Evolutionary conservation across 2,113 vertebrate species (phyloP).

Genomic region (Ceyx cyanopectus): DNA sequence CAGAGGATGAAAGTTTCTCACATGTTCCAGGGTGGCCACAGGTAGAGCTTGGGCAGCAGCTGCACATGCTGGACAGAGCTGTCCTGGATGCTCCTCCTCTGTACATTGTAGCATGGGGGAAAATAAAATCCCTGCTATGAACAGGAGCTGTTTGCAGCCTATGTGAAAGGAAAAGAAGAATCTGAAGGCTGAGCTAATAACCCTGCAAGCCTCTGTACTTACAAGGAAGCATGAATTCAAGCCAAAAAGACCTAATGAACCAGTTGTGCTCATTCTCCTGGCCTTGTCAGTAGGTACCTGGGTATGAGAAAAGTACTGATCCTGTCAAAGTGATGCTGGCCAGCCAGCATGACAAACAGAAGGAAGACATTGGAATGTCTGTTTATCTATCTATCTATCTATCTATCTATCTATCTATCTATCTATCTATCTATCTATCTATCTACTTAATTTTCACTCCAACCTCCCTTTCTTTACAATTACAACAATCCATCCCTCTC

Average conservation of each 20-base stretch:
- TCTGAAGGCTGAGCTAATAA: neutral
- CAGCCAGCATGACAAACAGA: neutral
- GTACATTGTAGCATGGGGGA: neutral
- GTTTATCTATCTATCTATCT: neutral
- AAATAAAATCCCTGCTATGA: neutral
- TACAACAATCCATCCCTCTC: neutral
- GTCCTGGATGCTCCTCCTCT: neutral
- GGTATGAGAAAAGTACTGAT: neutral
- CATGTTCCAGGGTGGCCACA: fast-evolving
- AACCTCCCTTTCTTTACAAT: neutral
- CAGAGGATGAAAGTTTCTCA: neutral
- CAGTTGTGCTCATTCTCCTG: fast-evolving
- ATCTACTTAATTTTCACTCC: neutral
- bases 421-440: neutral
- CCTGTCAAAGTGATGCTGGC: neutral
- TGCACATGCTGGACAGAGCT: neutral
- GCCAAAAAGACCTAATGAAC: neutral
- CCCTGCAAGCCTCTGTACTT: neutral
- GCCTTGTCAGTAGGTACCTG: neutral
- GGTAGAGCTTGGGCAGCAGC: neutral
- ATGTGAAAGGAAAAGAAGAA: neutral
- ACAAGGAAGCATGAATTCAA: neutral
- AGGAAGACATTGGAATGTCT: neutral
- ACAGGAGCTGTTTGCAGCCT: neutral
- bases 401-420: no score